phyloP scores from a whole-genome alignment of 2,797 vertebrate species.

The Tangara arthus region DNA sequence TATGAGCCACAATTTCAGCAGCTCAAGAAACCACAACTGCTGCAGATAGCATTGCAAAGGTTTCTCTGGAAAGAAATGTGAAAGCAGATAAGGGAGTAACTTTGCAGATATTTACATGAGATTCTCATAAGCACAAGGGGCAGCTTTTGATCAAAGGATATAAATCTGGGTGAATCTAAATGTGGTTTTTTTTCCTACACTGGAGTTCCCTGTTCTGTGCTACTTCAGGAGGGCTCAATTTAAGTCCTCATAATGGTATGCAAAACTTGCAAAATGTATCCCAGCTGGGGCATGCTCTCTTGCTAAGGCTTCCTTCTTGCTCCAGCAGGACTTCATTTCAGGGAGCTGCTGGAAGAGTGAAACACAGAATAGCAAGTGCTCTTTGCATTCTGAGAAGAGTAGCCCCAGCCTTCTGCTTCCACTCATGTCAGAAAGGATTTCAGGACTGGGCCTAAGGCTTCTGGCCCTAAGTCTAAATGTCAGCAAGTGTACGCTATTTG shows the following conservation, averaged over 20 bases:
- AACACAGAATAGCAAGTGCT: not conserved
- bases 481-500: not conserved
- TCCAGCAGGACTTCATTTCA: not conserved
- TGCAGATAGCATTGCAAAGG: not conserved
- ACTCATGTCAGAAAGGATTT: not conserved
- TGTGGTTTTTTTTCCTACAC: not conserved
- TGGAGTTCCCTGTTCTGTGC: not conserved
- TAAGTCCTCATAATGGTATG: constrained; percentile 17
- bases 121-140: constrained; percentile 58
- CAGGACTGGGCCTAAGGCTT: not conserved
- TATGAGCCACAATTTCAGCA: not conserved
- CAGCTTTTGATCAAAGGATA: constrained; percentile 63
- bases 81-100: constrained; percentile 38
- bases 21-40: not conserved
- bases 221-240: constrained; percentile 6
- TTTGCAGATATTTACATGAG: constrained; percentile 59
- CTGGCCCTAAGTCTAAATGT: not conserved
- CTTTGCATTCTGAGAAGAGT: not conserved
- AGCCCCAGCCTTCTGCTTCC: not conserved
- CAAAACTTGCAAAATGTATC: constrained; percentile 11
- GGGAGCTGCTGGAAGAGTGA: not conserved
- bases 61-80: constrained; percentile 16
- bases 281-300: not conserved
- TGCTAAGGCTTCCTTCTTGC: not conserved
- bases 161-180: constrained; percentile 61